Evolutionary conservation across 2,797 vertebrate species (phyloP), one percentile per base, ranked within the genome.

Genomic region (Sciurus carolinensis): DNA sequence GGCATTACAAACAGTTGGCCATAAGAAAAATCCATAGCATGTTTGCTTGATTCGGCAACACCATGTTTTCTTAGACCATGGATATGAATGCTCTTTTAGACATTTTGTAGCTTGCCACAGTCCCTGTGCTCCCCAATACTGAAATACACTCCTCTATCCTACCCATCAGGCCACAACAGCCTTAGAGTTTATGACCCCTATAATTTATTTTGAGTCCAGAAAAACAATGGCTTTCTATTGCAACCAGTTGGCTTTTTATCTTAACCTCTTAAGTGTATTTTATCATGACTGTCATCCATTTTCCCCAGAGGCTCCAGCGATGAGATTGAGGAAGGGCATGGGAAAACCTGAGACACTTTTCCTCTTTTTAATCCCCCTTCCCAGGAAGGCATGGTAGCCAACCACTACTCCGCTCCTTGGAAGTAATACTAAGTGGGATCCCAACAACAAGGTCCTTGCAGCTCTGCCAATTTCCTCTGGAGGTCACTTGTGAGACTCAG

Each of bases 211-310:
- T 11, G 15, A 47, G 5, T 69, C 88, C 75, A 69, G 59, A 18
- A 87, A 91, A 81, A 67, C 28, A 88, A 39, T 36, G 15, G 30
- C 30, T 20, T 82, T 90, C 36, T n/a, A 66, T 73, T 88, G 42
- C 44, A 5, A 20, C 1, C 1, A 2, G 42, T 12, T 67, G 44
- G 2, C 26, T 50, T 88, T 96, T 86, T 36, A 39, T 17, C 50
- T 1, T 64, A 6, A 5, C 1, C 54, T 90, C 44, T 62, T 87
- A 87, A 67, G 64, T 75, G 57, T 20, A 30, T 92, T 28, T 82
- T 71, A n/a, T 69, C 28, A 76, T 24, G 39, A 28, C n/a, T 39
- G 18, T 39, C 52, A 50, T 15, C 42, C 11, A n/a, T 75, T 90
- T 94, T 26, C 33, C 54, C 36, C 22, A 22, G n/a, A 81, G 10